phyloP scores from a whole-genome alignment of 2,797 vertebrate species.

The Enteromius thamalakanensis region DNA sequence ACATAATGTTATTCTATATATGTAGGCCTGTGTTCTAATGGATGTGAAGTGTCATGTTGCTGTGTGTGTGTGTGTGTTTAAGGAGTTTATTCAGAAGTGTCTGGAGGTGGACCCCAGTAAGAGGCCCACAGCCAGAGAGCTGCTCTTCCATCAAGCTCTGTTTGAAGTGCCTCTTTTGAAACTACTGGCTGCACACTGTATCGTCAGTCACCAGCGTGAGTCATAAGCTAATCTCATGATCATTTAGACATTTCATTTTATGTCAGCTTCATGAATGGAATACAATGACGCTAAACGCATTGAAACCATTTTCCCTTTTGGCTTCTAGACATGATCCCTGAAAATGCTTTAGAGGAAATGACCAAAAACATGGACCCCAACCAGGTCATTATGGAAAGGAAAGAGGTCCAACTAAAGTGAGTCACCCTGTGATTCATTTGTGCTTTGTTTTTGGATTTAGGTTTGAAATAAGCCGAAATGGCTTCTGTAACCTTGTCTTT shows the following conservation, averaged over 20 bases:
- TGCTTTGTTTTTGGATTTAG: neutral
- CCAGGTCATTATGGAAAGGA: constrained; percentile 90
- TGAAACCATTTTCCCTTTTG: constrained; percentile 22
- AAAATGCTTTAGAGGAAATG: constrained; percentile 98
- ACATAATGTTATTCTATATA: neutral
- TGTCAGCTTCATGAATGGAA: neutral
- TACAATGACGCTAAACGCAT: neutral
- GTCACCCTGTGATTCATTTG: constrained; percentile 57
- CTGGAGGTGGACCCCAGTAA: constrained; percentile 89
- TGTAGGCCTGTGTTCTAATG: neutral
- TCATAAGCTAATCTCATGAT: constrained; percentile 35
- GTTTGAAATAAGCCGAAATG: neutral
- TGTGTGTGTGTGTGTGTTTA: constrained; percentile 6
- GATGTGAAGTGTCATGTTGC: neutral
- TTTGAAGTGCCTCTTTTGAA: constrained; percentile 97
- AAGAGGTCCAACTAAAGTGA: constrained; percentile 93
- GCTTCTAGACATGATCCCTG: constrained; percentile 92
- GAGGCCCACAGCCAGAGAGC: constrained; percentile 92
- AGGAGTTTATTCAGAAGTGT: constrained; percentile 99
- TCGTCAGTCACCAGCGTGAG: constrained; percentile 97
- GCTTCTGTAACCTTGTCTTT: neutral
- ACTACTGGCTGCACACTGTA: constrained; percentile 95
- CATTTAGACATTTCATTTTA: constrained; percentile 18
- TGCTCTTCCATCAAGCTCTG: constrained; percentile 94
- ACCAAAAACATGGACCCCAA: constrained; percentile 98